phyloP scores from a whole-genome alignment of 2,113 vertebrate genomes.

The Cyprichromis sp. region DNA sequence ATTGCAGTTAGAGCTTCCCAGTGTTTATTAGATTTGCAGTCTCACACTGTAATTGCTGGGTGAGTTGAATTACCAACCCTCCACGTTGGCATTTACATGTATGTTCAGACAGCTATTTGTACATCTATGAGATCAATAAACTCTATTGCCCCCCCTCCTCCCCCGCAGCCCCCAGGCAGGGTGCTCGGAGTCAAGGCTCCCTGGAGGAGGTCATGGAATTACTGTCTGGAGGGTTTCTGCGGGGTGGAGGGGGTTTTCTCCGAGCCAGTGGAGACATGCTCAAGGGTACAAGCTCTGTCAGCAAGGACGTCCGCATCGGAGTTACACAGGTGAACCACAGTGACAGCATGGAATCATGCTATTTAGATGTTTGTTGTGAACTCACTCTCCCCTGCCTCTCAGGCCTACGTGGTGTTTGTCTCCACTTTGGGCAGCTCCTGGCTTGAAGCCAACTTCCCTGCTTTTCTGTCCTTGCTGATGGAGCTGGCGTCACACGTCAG shows the following conservation, averaged over 20 bases:
- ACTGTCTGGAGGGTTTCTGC: slow-evolving; percentile 83
- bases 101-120: background rate
- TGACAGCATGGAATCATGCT: background rate
- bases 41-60: background rate
- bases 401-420: slow-evolving; percentile 88
- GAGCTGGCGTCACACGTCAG: slow-evolving; percentile 79
- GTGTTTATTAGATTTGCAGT: background rate
- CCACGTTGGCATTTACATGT: background rate
- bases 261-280: slow-evolving; percentile 87
- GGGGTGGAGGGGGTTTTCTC: slow-evolving; percentile 85
- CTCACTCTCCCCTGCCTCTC: background rate
- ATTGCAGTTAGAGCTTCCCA: background rate
- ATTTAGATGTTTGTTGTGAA: background rate
- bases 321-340: slow-evolving; percentile 79
- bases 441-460: slow-evolving; percentile 83
- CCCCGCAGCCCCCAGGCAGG: slow-evolving; percentile 56
- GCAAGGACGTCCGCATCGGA: slow-evolving; percentile 83
- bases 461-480: slow-evolving; percentile 79
- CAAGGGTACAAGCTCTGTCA: slow-evolving; percentile 85
- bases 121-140: background rate
- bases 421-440: slow-evolving; percentile 81
- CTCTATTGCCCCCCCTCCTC: background rate
- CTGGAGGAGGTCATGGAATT: slow-evolving; percentile 86
- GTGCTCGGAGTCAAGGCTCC: slow-evolving; percentile 59
- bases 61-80: background rate